These are phyloP conservation scores for Sarcophaga carnaria DNA, from an alignment of 2,888 invertebrate genomes.

Conservation along the genomic window DNA sequence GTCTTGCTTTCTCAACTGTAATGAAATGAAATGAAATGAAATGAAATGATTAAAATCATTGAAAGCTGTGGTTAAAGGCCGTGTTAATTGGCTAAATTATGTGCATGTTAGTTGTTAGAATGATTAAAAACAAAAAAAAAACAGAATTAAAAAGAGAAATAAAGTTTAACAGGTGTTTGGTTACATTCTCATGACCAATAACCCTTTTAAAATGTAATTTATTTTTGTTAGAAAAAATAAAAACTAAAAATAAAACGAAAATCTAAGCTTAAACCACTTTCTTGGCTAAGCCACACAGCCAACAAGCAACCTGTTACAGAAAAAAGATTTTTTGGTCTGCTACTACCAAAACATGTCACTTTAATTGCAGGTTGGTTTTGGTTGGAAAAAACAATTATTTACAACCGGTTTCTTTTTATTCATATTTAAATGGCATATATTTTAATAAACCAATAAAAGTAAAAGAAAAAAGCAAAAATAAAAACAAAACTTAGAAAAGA, in stretches of 20 bases:
- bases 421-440: not conserved
- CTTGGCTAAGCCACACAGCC: constrained; percentile 8
- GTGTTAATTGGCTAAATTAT: not conserved
- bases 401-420: not conserved
- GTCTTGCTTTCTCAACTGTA: too few relatives aligned
- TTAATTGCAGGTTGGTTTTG: not conserved
- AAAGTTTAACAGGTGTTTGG: constrained; percentile 8
- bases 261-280: constrained; percentile 4
- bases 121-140: not conserved
- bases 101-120: not conserved
- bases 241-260: not conserved
- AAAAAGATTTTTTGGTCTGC: not conserved
- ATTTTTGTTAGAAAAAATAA: not conserved
- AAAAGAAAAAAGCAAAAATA: not conserved
- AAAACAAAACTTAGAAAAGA: not conserved
- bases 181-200: constrained; percentile 51
- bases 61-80: not conserved
- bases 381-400: constrained; percentile 17
- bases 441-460: not conserved
- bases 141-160: not conserved
- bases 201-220: constrained; percentile 22
- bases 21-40: too few relatives aligned
- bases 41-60: not conserved
- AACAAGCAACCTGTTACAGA: not conserved
- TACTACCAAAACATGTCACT: not conserved